Evolutionary conservation across 2,888 invertebrate genomes (phyloP), one percentile per base, ranked within the genome.

Genomic region (Colostygia pectinataria): DNA sequence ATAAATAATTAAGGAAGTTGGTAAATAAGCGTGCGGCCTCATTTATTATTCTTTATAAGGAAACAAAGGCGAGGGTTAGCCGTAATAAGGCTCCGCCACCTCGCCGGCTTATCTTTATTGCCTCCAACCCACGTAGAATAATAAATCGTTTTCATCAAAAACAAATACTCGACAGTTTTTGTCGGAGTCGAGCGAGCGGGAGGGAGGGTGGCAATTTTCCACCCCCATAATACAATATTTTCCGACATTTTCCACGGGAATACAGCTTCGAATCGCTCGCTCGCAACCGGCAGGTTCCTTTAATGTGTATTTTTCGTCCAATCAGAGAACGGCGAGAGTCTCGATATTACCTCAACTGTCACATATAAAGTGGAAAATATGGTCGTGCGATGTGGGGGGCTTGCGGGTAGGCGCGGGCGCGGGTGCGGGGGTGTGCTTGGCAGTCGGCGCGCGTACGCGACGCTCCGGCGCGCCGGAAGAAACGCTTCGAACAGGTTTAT

Each of bases 271-370:
- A 88, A 90, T 90, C 88, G 90, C 84, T 89, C 87, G 89, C 83
- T 85, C 87, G 83, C 80, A 80, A 77, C 79, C 84, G 77, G 83
- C 87, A 88, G 88, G 87, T 88, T 90, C 85, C 90, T 90, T 90
- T 91, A 91, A 91, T 91, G 91, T 90, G 84, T 88, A 90, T 90
- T 91, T 90, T 91, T 90, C 91, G 91, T 86, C 91, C 91, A 91
- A 91, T 91, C 90, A 90, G 88, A 86, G 88, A 82, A 78, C 88
- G 87, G 90, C 86, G 83, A 87, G 88, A 89, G 86, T 86, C 90
- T 90, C 91, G 91, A 91, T 91, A 91, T 91, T 91, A 91, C 91
- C 90, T 91, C 91, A 91, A 90, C 91, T 91, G 91, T 91, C 91
- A 91, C 91, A 91, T 90, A 90, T 91, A 91, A 91, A 91, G 91